These are phyloP conservation scores for Dinomys branickii DNA, from an alignment of 2,113 vertebrate species.

Conservation along the genomic window DNA sequence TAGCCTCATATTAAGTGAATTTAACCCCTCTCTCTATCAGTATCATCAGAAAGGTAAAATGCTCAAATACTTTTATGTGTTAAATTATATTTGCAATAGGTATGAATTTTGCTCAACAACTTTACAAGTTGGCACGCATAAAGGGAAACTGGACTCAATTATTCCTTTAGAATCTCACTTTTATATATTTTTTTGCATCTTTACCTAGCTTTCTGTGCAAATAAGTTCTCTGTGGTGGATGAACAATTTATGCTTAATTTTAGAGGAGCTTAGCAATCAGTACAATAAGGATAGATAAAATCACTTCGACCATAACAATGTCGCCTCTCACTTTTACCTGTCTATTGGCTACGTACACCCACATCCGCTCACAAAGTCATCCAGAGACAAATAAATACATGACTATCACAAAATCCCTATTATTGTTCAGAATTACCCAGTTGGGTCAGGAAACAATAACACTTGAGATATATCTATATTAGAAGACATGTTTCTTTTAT, in stretches of 20 bases:
- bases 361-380: not conserved
- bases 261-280: conserved; percentile 19
- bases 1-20: conserved; percentile 63
- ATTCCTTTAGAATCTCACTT: conserved; percentile 82
- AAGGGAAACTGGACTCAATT: conserved; percentile 80
- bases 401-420: conserved; percentile 36
- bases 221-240: not conserved
- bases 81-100: conserved; percentile 86
- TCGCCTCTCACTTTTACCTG: not conserved
- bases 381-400: conserved; percentile 64
- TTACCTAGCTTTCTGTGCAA: conserved; percentile 1
- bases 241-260: not conserved
- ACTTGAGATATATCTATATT: conserved; percentile 66
- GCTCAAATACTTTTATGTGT: conserved; percentile 85
- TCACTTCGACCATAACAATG: not conserved
- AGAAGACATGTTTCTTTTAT: conserved; percentile 68
- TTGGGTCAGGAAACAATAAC: conserved; percentile 67
- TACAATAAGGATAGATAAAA: conserved; percentile 19
- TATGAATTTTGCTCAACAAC: conserved; percentile 80
- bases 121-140: conserved; percentile 84
- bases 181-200: conserved; percentile 75
- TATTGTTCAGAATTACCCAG: conserved; percentile 17
- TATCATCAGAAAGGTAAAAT: conserved; percentile 79
- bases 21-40: conserved; percentile 68
- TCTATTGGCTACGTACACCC: not conserved